Evolutionary conservation across 2,888 invertebrate genomes (phyloP).

Genomic region (Drosophila yooni): DNA sequence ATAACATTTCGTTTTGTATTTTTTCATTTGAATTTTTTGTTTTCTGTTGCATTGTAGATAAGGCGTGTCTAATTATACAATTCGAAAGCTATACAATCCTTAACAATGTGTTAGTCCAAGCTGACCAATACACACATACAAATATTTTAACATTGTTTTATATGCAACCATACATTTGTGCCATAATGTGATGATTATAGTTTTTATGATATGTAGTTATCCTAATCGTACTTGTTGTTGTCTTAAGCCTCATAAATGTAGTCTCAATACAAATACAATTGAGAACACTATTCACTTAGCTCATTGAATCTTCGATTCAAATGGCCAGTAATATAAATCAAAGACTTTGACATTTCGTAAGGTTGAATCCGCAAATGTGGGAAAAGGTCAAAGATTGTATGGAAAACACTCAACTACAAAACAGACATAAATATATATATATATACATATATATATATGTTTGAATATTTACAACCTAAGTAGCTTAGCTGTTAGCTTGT

Average conservation of each 20-base stretch:
- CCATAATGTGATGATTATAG: conserved; percentile 83
- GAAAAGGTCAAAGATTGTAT: neutral
- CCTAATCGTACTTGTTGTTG: conserved; percentile 65
- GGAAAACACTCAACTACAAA: neutral
- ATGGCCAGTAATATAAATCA: neutral
- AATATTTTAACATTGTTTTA: conserved; percentile 22
- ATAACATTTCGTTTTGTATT: neutral
- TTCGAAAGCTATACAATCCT: conserved; percentile 16
- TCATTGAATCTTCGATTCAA: neutral
- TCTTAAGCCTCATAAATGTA: conserved; percentile 38
- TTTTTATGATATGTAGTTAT: conserved; percentile 61
- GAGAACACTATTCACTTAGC: neutral
- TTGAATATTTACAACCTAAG: neutral
- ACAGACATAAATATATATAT: neutral
- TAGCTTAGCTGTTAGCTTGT: neutral
- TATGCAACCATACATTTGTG: conserved; percentile 71
- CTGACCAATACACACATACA: conserved; percentile 15
- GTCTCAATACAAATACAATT: conserved; percentile 11
- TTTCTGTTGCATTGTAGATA: conserved; percentile 24
- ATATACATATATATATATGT: neutral
- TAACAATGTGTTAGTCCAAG: conserved; percentile 38
- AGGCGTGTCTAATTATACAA: conserved; percentile 17
- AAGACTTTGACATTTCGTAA: neutral
- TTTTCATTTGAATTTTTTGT: neutral
- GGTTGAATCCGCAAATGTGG: neutral